Conservation (phyloP, 64 coral and sea anemone species). For the Catalaphyllia jardinei region DNA sequence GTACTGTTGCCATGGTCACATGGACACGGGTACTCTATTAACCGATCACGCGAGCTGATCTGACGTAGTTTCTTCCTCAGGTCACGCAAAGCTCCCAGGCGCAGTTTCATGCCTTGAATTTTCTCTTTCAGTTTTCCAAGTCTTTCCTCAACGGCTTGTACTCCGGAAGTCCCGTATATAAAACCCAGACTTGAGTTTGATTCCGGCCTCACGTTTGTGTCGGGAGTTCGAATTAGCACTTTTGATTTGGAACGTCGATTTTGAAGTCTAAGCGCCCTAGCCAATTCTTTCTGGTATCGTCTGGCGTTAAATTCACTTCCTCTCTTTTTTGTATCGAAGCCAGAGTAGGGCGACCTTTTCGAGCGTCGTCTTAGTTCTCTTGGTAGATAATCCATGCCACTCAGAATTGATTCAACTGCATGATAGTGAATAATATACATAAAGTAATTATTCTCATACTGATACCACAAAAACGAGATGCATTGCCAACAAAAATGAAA, state of each 20-base stretch:
- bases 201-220: not conserved
- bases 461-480: too few species aligned
- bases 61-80: constrained; percentile 67
- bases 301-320: constrained; percentile 5
- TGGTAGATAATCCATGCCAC: not conserved
- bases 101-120: constrained; percentile 62
- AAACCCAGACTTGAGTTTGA: not conserved
- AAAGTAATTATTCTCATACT: not conserved
- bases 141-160: constrained; percentile 46
- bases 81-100: constrained; percentile 63
- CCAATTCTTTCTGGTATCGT: constrained; percentile 29
- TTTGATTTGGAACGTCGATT: constrained; percentile 40
- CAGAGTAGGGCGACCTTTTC: not conserved
- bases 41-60: constrained; percentile 50
- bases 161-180: not conserved
- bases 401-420: not conserved
- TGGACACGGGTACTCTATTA: constrained; percentile 34
- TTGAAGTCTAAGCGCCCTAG: constrained; percentile 33
- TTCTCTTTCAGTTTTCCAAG: constrained; percentile 71
- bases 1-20: constrained; percentile 41
- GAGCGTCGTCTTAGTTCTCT: constrained; percentile 19
- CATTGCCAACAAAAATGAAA: too few species aligned
- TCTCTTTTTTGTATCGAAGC: not conserved
- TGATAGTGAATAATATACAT: not conserved
- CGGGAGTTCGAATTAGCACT: not conserved